A percentile compares a stretch with the other conserved stretches of the same genome.
Evolutionary conservation across 1,140 invertebrate species (phyloP).

Genomic region (Onthophagus taurus): DNA sequence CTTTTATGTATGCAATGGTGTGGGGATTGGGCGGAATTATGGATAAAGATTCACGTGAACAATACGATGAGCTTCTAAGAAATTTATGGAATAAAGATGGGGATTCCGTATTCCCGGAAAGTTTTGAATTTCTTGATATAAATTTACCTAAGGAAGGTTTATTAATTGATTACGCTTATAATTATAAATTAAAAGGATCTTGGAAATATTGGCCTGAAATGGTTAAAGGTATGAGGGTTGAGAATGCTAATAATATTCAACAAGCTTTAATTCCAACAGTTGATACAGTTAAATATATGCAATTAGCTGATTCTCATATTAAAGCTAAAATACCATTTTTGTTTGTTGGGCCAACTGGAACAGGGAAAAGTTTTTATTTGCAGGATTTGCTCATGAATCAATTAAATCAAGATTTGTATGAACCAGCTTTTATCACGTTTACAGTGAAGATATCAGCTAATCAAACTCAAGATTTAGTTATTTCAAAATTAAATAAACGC

Average conservation of each 20-base stretch:
- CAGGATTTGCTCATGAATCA: conserved; percentile 77
- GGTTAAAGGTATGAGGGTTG: conserved; percentile 46
- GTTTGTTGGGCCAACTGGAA: conserved; percentile 83
- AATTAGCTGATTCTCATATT: conserved; percentile 58
- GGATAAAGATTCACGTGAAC: conserved; percentile 57
- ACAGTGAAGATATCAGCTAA: conserved; percentile 80
- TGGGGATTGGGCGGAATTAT: conserved; percentile 79
- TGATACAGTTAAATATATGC: conserved; percentile 71
- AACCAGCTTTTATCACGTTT: conserved; percentile 78
- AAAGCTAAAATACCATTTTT: conserved; percentile 59
- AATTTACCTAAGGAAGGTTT: conserved; percentile 62
- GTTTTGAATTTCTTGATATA: conserved; percentile 57
- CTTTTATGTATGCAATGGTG: conserved; percentile 63
- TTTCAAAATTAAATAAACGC: conserved; percentile 74
- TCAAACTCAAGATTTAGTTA: conserved; percentile 78
- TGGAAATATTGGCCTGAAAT: conserved; percentile 70
- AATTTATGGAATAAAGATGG: conserved; percentile 48
- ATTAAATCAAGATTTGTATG: conserved; percentile 60
- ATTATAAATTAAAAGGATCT: conserved; percentile 46
- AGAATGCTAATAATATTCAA: conserved; percentile 57
- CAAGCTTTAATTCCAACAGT: conserved; percentile 75
- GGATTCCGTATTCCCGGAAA: conserved; percentile 53
- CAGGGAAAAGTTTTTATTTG: conserved; percentile 85
- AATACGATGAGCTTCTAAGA: conserved; percentile 62
- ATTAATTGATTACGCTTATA: conserved; percentile 73